Percentiles rank a stretch among this genome's conserved stretches.
Conservation (phyloP, 2,888 invertebrate species). For the Pandemis corylana region DNA sequence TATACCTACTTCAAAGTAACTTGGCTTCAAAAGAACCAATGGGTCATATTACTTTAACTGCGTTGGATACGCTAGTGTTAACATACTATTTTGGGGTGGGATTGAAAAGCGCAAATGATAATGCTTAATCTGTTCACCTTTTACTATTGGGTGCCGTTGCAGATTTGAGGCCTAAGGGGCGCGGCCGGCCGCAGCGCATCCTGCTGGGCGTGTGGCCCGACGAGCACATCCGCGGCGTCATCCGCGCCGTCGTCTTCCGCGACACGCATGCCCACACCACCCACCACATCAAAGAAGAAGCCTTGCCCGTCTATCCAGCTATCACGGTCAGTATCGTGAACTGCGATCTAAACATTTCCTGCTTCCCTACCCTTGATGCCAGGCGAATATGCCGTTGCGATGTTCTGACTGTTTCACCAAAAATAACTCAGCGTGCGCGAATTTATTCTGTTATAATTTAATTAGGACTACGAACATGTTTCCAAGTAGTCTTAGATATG, state of each 20-base stretch:
- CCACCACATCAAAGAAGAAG: conserved; percentile 91
- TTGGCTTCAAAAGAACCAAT: neutral
- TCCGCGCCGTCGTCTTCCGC: conserved; percentile 95
- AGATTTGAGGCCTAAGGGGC: conserved; percentile 95
- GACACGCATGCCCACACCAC: conserved; percentile 91
- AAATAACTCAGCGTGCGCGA: conserved; percentile 48
- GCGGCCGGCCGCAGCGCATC: conserved; percentile 96
- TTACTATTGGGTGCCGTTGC: conserved; percentile 80
- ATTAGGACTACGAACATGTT: neutral
- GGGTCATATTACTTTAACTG: neutral
- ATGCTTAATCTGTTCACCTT: conserved; percentile 75
- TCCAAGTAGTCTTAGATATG: conserved; percentile 20
- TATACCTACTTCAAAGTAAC: conserved; percentile 4
- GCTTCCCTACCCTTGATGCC: conserved; percentile 46
- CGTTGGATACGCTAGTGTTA: neutral
- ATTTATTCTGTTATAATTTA: conserved; percentile 34
- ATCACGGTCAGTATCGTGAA: conserved; percentile 79
- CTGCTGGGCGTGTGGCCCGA: conserved; percentile 97
- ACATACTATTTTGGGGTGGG: neutral
- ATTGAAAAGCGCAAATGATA: conserved; percentile 24
- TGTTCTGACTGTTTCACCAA: conserved; percentile 46
- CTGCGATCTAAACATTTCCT: conserved; percentile 37
- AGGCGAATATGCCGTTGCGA: conserved; percentile 68
- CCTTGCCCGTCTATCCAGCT: conserved; percentile 74
- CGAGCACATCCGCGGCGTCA: conserved; percentile 96